Conservation (phyloP, 2,113 vertebrate genomes). For the Rana temporaria region DNA sequence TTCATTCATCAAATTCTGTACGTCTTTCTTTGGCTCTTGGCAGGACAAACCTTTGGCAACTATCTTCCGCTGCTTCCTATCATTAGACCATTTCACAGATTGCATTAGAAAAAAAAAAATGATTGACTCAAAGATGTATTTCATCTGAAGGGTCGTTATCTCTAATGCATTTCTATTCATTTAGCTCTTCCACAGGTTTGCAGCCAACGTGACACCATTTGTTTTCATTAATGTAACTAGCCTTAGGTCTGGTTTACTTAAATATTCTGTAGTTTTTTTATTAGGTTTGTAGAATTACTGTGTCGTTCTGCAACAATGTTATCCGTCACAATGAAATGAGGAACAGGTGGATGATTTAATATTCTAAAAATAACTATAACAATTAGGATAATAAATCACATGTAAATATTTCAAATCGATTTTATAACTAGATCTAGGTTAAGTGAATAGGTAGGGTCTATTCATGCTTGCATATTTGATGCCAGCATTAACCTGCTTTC, state of each 20-base stretch:
- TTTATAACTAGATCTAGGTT: constrained; percentile 2
- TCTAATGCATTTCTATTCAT: constrained; percentile 36
- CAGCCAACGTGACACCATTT: constrained; percentile 1
- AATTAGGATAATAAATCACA: neutral
- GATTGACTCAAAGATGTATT: constrained; percentile 32
- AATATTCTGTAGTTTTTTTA: neutral
- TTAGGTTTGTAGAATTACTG: neutral
- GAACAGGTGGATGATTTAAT: constrained; percentile 6
- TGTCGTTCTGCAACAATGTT: neutral
- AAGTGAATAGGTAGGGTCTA: neutral
- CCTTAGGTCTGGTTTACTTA: neutral
- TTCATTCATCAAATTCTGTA: neutral
- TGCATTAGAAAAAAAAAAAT: constrained; percentile 14
- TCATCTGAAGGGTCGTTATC: constrained; percentile 13
- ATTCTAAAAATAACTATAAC: constrained; percentile 5
- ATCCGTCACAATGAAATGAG: neutral
- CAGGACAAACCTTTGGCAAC: constrained; percentile 31
- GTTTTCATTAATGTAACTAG: neutral
- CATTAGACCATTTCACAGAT: constrained; percentile 32
- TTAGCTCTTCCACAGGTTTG: neutral
- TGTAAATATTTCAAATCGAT: neutral
- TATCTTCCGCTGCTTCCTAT: neutral
- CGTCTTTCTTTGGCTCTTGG: constrained; percentile 8
- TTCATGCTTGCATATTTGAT: neutral
- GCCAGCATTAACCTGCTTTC: neutral